A percentile compares a stretch with the other conserved stretches of the same genome.
Evolutionary conservation across 2,888 invertebrate genomes (phyloP).

Genomic region (Sipha maydis): DNA sequence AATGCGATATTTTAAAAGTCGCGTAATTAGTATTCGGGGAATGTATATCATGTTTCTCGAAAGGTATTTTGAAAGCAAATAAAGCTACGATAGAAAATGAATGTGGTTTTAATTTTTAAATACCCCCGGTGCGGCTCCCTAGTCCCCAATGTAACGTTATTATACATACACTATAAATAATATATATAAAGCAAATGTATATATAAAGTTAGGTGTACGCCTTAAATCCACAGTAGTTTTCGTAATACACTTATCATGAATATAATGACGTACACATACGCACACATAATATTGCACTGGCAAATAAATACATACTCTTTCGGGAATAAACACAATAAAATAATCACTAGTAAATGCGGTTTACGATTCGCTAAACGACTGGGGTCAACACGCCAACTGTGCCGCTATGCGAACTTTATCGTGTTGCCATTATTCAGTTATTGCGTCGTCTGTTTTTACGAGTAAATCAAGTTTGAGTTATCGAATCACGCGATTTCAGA

Average conservation of each 20-base stretch:
- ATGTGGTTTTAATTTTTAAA: conserved; percentile 40
- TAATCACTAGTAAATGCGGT: too few relatives aligned
- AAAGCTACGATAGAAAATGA: conserved; percentile 22
- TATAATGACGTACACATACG: background rate
- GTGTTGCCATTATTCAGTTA: too few relatives aligned
- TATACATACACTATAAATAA: background rate
- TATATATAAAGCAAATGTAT: too few relatives aligned
- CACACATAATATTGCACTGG: background rate
- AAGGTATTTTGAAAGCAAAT: conserved; percentile 20
- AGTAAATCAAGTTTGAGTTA: background rate
- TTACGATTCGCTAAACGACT: too few relatives aligned
- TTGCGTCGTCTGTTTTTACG: background rate
- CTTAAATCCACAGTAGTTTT: background rate
- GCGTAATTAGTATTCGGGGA: conserved; percentile 11
- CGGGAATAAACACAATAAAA: too few relatives aligned
- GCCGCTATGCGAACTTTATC: too few relatives aligned
- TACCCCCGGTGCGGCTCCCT: background rate
- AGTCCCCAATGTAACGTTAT: background rate
- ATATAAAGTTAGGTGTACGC: background rate
- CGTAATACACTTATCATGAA: background rate
- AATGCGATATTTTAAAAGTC: conserved; percentile 26
- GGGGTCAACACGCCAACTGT: too few relatives aligned
- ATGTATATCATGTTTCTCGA: conserved; percentile 38
- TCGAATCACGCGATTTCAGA: background rate
- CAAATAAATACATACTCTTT: too few relatives aligned